Percentiles rank a stretch among this genome's conserved stretches.
Conservation (phyloP, 2,888 invertebrate genomes). For the Rosalia funebris region DNA sequence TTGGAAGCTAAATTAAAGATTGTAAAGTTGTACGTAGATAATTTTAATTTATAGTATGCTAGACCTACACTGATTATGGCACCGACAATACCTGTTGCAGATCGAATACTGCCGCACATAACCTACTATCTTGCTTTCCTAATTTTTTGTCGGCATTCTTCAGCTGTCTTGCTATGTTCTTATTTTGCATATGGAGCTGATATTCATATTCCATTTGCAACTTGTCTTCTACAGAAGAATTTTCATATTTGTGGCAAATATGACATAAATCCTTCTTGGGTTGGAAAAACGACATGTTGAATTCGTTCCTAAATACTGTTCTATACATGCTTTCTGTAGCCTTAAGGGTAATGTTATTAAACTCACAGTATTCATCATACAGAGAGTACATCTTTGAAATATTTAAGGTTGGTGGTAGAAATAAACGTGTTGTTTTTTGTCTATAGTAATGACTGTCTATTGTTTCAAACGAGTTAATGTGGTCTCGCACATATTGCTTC, state of each 20-base stretch:
- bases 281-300: slow-evolving; percentile 47
- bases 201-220: slow-evolving; percentile 4
- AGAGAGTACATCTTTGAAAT: slow-evolving; percentile 16
- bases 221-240: slow-evolving; percentile 1
- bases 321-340: slow-evolving; percentile 33
- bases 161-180: slow-evolving; percentile 6
- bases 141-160: slow-evolving; percentile 12
- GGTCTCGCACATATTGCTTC: not conserved
- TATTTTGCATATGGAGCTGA: slow-evolving; percentile 6
- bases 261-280: slow-evolving; percentile 45
- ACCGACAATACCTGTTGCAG: slow-evolving; percentile 24
- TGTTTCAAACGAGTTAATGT: slow-evolving; percentile 38
- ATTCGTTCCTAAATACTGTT: slow-evolving; percentile 45
- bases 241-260: slow-evolving; percentile 13
- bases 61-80: slow-evolving; percentile 31
- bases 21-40: slow-evolving; percentile 33
- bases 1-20: slow-evolving; percentile 26
- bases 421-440: slow-evolving; percentile 2
- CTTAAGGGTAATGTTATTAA: slow-evolving; percentile 23
- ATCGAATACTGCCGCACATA: slow-evolving; percentile 13
- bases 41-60: slow-evolving; percentile 31
- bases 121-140: slow-evolving; percentile 3
- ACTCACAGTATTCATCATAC: slow-evolving; percentile 18
- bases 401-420: slow-evolving; percentile 19
- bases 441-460: slow-evolving; percentile 32